Base-by-base conservation (phyloP, 1,140 invertebrate genomes). In the Agraylea sexmaculata region DNA sequence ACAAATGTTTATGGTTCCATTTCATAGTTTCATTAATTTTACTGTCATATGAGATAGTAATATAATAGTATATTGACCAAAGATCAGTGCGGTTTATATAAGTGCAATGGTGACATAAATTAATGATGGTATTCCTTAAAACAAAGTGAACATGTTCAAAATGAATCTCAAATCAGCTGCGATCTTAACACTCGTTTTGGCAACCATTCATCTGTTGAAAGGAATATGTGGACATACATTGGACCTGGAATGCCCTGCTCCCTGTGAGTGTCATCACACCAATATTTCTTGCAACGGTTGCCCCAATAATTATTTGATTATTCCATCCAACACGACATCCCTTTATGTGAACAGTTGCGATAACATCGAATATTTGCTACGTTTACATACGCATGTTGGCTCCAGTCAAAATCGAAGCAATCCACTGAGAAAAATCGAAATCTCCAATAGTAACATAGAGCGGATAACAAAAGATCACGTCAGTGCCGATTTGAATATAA, bases 351-450 rank as follows among this genome's bases (percentile, higher is more conserved):
- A 39, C 19, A 34, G 31, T 15, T 50, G 47, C 42, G 39, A 37
- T 41, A 38, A 51, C 44, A 45, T 68, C 56, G 49, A 60, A 57
- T 49, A 52, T 46, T 16, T 61, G 51, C 40, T 53, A 46, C 37
- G 38, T 55, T 25, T 52, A 50, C 29, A 53, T 60, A 30, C 33
- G 15, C 29, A 27, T 0, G 13, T 12, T 11, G 29, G 17, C 3
- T 29, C 25, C 42, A 31, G 22, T 6, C 21, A 15, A 5, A 32
- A 13, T 3, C 8, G 18, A 3, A 27, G 18, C 10, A 19, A 42
- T 18, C 17, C 40, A 2, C 13, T 48, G 10, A 23, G 21, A 2
- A 43, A 40, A 13, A 13, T 49, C 2, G 36, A 45, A 15, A 49
- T 49, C 40, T 37, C 22, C 12, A 37, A 49, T 37, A 49, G 47